Base-by-base conservation (phyloP, 2,888 invertebrate genomes). In the Plagodis pulveraria region DNA sequence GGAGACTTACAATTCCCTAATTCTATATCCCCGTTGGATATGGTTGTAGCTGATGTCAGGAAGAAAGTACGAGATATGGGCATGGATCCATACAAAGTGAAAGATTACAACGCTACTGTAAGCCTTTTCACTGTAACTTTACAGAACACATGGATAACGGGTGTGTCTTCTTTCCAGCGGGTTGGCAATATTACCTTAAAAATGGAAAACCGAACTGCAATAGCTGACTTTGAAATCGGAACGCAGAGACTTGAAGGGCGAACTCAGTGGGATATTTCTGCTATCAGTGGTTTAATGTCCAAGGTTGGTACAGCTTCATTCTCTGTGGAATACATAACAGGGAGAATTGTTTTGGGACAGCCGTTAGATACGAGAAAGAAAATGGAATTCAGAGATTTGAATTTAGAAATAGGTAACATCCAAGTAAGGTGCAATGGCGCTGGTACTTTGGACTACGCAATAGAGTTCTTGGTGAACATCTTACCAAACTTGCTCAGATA, bases 11-110 rank as follows among this genome's bases (percentile, higher is more conserved):
- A 94, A 58, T 96, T 97, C 74, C 97, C 97, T 0, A 97, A 97
- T 80, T 97, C 97, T 0, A 96, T 97, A 71, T 96, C 97, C 10
- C 97, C 97, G 0, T 91, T 97, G 59, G 98, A 98, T 77, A 96
- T 97, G 94, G 95, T 96, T 4, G 94, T 98, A 43, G 95, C 96
- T 0, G 96, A 96, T 75, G 94, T 94, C 0, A 93, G 97, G 8
- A 95, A 95, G 69, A 94, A 95, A 75, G 95, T 98, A 0, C 86
- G 93, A 43, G 85, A 85, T 9, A 92, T 94, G 85, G 93, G 95
- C 2, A 94, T 94, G 73, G 98, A 98, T 85, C 98, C 98, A 0
- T 96, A 95, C 69, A 91, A 93, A 76, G 80, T 98, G 8, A 94
- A 95, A 5, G 95, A 96, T 79, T 96, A 96, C 73, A 96, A 95